Percentiles rank a stretch among this genome's conserved stretches.
Evolutionary conservation across 2,888 invertebrate genomes (phyloP).

Genomic region (Drosophila nigricruria): DNA sequence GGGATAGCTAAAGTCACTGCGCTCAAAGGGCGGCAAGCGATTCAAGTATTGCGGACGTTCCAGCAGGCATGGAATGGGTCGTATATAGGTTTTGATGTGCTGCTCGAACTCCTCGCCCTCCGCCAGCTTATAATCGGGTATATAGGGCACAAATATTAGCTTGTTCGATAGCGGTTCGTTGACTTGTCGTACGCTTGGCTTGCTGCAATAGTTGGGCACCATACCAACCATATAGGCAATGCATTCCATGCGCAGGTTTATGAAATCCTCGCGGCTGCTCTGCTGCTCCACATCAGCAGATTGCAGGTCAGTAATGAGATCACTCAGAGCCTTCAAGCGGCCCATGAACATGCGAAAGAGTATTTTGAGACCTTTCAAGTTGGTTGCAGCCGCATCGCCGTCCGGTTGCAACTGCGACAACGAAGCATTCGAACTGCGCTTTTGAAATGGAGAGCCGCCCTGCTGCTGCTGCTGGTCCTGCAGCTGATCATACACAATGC

Average conservation of each 20-base stretch:
- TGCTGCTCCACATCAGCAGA: slow-evolving; percentile 80
- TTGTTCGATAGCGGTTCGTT: slow-evolving; percentile 51
- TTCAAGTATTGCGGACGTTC: slow-evolving; percentile 84
- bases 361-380: slow-evolving; percentile 87
- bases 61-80: slow-evolving; percentile 82
- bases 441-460: slow-evolving; percentile 65
- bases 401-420: slow-evolving; percentile 65
- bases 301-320: slow-evolving; percentile 79
- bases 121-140: slow-evolving; percentile 82
- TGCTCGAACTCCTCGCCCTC: slow-evolving; percentile 72
- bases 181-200: slow-evolving; percentile 50
- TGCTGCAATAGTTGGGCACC: slow-evolving; percentile 69
- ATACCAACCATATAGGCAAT: slow-evolving; percentile 78
- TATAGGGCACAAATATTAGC: slow-evolving; percentile 78
- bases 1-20: slow-evolving; percentile 81
- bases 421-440: slow-evolving; percentile 77
- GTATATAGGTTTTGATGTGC: slow-evolving; percentile 73
- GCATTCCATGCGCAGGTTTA: slow-evolving; percentile 82
- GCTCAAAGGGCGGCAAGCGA: slow-evolving; percentile 83
- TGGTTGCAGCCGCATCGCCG: slow-evolving; percentile 70
- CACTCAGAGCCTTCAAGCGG: slow-evolving; percentile 84
- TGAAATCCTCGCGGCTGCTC: slow-evolving; percentile 74
- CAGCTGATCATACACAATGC: slow-evolving; percentile 80
- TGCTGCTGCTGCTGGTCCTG: slow-evolving; percentile 80
- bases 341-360: slow-evolving; percentile 88